A percentile compares a stretch with the other conserved stretches of the same genome.
These are phyloP conservation scores for Triplophysa dalaica DNA, from an alignment of 2,113 vertebrate species.

Conservation along the genomic window DNA sequence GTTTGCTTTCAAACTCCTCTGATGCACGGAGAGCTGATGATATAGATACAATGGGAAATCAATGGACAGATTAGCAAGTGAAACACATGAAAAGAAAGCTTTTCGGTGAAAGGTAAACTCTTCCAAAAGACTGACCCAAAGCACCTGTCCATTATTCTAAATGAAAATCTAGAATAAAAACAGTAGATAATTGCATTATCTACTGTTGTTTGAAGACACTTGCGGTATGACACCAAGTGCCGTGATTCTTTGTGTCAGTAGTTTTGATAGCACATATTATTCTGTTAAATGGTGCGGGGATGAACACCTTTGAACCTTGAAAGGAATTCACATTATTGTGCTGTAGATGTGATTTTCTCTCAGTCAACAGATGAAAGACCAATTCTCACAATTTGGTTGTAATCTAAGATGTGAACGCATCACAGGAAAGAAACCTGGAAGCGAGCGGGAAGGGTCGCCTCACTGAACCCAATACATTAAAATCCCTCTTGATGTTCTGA, in stretches of 20 bases:
- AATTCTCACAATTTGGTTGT: not conserved
- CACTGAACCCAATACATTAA: not conserved
- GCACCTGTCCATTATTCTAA: too few relatives aligned
- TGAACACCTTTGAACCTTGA: not conserved
- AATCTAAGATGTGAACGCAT: not conserved
- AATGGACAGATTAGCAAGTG: constrained; percentile 29
- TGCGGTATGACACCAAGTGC: too few relatives aligned
- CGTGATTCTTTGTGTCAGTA: too few relatives aligned
- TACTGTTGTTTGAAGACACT: too few relatives aligned
- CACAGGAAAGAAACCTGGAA: not conserved
- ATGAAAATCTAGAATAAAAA: too few relatives aligned
- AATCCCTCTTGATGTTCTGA: not conserved
- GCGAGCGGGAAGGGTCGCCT: too few relatives aligned
- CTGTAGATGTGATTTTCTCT: not conserved
- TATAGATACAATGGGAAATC: constrained; percentile 33
- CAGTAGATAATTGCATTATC: too few relatives aligned
- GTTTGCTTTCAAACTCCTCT: constrained; percentile 24
- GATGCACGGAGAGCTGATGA: constrained; percentile 20
- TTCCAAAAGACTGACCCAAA: too few relatives aligned
- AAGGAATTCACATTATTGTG: not conserved
- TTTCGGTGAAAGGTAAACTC: too few relatives aligned
- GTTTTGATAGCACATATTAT: too few relatives aligned
- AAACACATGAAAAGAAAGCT: too few relatives aligned
- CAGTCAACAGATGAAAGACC: too few relatives aligned
- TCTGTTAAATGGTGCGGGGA: not conserved